Percentiles rank a stretch among this genome's conserved stretches.
Conservation (phyloP, 1,140 invertebrate species). For the Hylyphantes graminicola region DNA sequence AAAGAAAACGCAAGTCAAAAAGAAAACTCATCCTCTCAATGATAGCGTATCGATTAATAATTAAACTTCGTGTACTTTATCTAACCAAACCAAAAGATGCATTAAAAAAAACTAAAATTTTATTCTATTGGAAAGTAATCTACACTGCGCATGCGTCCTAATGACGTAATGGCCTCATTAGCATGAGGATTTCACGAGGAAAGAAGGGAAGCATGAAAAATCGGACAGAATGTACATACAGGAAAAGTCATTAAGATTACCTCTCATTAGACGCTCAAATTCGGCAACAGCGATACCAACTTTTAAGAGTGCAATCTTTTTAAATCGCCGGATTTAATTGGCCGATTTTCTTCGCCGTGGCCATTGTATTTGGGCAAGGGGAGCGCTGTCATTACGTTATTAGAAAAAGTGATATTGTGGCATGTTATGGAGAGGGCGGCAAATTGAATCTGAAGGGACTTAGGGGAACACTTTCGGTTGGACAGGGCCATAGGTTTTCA, state of each 20-base stretch:
- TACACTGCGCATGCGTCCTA: constrained; percentile 34
- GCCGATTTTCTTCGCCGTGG: constrained; percentile 10
- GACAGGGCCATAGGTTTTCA: too few relatives aligned
- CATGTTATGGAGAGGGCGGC: too few relatives aligned
- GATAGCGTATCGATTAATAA: too few relatives aligned
- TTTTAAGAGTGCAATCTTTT: constrained; percentile 1
- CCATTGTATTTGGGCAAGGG: constrained; percentile 19
- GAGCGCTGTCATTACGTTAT: background rate
- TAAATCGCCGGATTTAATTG: constrained; percentile 27
- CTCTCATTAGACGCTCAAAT: constrained; percentile 27
- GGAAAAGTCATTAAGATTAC: constrained; percentile 16
- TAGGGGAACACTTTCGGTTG: too few relatives aligned
- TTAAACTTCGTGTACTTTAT: background rate
- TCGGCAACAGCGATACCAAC: background rate
- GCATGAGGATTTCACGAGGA: constrained; percentile 9
- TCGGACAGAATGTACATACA: constrained; percentile 31
- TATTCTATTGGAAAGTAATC: constrained; percentile 33
- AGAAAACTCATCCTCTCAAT: too few relatives aligned
- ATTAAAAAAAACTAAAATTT: background rate
- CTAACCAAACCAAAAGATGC: constrained; percentile 17
- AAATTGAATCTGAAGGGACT: too few relatives aligned
- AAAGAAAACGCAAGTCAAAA: too few relatives aligned
- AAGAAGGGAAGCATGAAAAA: constrained; percentile 41
- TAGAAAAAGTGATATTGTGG: constrained; percentile 11
- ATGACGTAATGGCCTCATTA: constrained; percentile 33